Evolutionary conservation across 2,113 vertebrate species (phyloP).

Genomic region (Urocynchramus pylzowi): DNA sequence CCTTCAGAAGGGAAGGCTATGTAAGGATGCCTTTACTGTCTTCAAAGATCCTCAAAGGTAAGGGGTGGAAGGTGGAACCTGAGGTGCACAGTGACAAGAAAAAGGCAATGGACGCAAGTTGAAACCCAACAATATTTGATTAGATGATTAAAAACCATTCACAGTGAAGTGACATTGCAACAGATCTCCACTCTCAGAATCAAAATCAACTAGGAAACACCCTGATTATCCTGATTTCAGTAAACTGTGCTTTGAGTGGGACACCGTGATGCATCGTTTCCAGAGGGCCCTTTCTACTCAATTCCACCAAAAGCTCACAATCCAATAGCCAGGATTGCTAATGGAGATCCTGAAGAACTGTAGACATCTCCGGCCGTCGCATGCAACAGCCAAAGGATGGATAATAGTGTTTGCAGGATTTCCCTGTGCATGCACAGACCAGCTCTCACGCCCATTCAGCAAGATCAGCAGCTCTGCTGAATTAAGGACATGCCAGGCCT

Average conservation of each 20-base stretch:
- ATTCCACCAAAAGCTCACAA: not conserved
- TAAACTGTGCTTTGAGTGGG: not conserved
- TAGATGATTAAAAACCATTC: not conserved
- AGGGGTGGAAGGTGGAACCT: not conserved
- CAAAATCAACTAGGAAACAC: not conserved
- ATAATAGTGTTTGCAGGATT: not conserved
- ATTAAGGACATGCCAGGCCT: not conserved
- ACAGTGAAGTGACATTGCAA: not conserved
- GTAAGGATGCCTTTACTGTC: not conserved
- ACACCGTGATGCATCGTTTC: not conserved
- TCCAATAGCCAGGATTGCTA: not conserved
- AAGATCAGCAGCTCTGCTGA: not conserved
- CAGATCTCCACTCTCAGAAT: not conserved
- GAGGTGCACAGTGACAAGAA: not conserved
- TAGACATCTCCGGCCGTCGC: rapidly evolving
- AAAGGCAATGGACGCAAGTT: not conserved
- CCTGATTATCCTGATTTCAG: not conserved
- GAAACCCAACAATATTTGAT: not conserved
- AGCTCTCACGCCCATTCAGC: not conserved
- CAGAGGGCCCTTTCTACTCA: not conserved
- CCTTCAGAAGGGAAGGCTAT: not conserved
- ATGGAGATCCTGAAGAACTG: not conserved
- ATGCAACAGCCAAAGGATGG: not conserved
- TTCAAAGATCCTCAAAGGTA: not conserved
- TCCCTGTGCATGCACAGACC: not conserved